A percentile compares a stretch with the other conserved stretches of the same genome.
Evolutionary conservation across 2,888 invertebrate species (phyloP).

Genomic region (Aspidiotus destructor): DNA sequence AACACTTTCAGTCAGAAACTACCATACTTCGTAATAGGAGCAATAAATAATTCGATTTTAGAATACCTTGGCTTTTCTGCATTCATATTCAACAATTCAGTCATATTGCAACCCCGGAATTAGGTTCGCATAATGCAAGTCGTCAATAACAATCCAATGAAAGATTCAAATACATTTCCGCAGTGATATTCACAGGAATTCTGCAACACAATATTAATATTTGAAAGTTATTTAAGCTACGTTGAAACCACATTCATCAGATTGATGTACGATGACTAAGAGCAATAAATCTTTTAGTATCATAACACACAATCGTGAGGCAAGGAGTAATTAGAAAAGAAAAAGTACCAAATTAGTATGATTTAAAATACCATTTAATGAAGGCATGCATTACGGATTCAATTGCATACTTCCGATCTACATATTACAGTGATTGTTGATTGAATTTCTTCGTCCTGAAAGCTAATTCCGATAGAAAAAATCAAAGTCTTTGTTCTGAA

Average conservation of each 20-base stretch:
- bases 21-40: background rate
- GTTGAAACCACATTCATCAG: no score
- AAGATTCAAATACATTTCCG: background rate
- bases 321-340: no score
- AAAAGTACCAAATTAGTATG: no score
- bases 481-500: no score
- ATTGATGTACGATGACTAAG: no score
- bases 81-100: conserved; percentile 34
- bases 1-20: background rate
- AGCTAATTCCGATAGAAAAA: no score
- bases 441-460: no score
- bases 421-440: background rate
- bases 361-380: no score
- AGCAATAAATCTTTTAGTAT: no score
- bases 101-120: conserved; percentile 19
- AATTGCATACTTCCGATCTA: conserved; percentile 2
- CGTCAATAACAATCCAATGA: background rate
- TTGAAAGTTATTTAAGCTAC: no score
- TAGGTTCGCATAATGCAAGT: background rate
- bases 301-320: no score
- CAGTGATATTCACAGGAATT: background rate
- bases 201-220: background rate
- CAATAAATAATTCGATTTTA: background rate
- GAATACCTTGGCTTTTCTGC: conserved; percentile 31
- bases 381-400: background rate